Evolutionary conservation across 2,888 invertebrate species (phyloP).

Genomic region (Melanotus villosus): DNA sequence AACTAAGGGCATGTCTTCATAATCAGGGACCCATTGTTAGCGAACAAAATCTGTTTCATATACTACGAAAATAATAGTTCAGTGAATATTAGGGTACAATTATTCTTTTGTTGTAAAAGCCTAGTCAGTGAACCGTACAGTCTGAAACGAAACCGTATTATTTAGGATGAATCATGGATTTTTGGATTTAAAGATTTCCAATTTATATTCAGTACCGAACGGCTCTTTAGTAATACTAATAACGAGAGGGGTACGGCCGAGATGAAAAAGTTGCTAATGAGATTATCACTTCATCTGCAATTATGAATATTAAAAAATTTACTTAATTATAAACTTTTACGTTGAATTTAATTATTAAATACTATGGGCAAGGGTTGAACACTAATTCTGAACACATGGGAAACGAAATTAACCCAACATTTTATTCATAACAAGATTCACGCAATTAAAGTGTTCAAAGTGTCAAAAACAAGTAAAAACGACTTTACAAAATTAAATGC

Average conservation of each 20-base stretch:
- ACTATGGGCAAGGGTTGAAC: background rate
- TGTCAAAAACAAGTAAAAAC: slow-evolving; percentile 19
- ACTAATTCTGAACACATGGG: background rate
- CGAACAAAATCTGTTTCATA: slow-evolving; percentile 29
- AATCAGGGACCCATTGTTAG: slow-evolving; percentile 41
- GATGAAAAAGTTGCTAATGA: background rate
- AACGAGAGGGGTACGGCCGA: too few relatives aligned
- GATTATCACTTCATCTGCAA: background rate
- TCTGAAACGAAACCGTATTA: slow-evolving; percentile 24
- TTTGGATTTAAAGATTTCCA: slow-evolving; percentile 2
- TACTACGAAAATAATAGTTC: slow-evolving; percentile 48
- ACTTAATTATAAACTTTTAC: background rate
- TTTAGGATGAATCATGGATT: slow-evolving; percentile 27
- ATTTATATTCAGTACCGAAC: too few relatives aligned
- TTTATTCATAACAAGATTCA: slow-evolving; percentile 9
- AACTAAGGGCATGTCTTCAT: slow-evolving; percentile 26
- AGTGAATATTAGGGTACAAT: slow-evolving; percentile 37
- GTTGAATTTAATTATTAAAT: background rate
- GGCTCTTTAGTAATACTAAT: too few relatives aligned
- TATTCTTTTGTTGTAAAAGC: slow-evolving; percentile 35
- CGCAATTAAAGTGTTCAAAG: slow-evolving; percentile 2
- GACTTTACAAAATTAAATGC: slow-evolving; percentile 7
- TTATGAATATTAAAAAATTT: background rate
- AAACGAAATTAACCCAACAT: background rate
- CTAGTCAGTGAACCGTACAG: slow-evolving; percentile 7